Base-by-base conservation (phyloP, 2,797 vertebrate genomes). In the Rhinophrynus dorsalis region DNA sequence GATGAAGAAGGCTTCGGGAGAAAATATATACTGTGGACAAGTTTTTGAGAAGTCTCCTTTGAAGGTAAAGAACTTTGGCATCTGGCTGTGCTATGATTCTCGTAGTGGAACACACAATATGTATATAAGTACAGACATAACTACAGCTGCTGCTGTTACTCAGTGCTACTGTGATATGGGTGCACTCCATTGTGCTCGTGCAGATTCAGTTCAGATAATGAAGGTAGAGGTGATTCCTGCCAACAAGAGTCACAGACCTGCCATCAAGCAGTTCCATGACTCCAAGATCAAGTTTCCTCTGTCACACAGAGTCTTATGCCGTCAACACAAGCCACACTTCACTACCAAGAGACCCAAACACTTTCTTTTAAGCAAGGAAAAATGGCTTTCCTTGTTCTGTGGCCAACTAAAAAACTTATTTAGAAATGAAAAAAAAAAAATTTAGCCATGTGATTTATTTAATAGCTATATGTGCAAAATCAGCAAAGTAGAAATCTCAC, bases 301-400 rank as follows among this genome's bases (percentile, higher is more conserved):
- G 82, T 96, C 96, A 6, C 96, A 98, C 87, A 85, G 96, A 79
- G 95, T 98, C 38, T 90, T 98, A 79, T 94, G 95, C 50, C 91
- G 90, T 75, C 97, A 99, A 86, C 96, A 98, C 92, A 96, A 95
- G 73, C 96, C 96, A 6, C 97, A 95, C 77, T 99, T 99, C 90
- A 98, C 96, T 85, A 98, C 96, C 90, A 98, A 96, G 94, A 97
- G 96, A 87, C n/a, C 95, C 97, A 75, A 97, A 97, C 82, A 99
- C 97, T 66, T 98, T 98, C 92, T 99, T 88, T 77, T 98, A 88
- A 91, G 71, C 55, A 37, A 48, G 50, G 6, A 3, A 7, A 3
- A 55, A 51, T 76, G 71, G 72, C 48, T 67, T 67, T 48, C 64
- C 78, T 81, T 82, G 78, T 75, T 60, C 74, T 77, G 45, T 79